Base-by-base conservation (phyloP, 2,888 invertebrate genomes). In the Syrista parreyssii region DNA sequence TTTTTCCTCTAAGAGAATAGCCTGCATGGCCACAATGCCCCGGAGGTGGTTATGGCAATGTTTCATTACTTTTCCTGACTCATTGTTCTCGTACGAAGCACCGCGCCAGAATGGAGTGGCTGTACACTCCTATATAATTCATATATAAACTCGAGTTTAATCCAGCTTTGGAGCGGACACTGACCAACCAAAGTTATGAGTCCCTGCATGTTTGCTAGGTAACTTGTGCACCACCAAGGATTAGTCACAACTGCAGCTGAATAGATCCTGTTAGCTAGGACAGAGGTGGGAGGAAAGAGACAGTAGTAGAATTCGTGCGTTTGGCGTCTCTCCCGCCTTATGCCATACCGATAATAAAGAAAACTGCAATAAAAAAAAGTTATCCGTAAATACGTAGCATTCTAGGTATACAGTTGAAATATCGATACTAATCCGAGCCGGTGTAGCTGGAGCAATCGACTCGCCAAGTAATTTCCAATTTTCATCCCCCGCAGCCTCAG, bases 121-220 rank as follows among this genome's bases (percentile, higher is more conserved):
- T 31, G 74, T 74, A 74, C 74, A 36, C 74, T 30, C 79, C 72
- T 72, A 81, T 82, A 82, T 84, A 84, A 84, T 84, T 84, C 83
- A 84, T 81, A 81, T 82, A 81, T 80, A 82, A 84, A 83, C 82
- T 84, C 79, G 81, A 84, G 83, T 84, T 84, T 84, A 83, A 84
- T 84, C 84, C 84, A 80, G 84, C 83, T 84, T 84, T 82, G 81
- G 78, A 80, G 80, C 81, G 77, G 79, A 78, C 78, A 78, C 77
- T 78, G 78, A 79, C 82, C 80, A 78, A 33, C 76, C 74, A 79
- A 81, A 83, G 81, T 84, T 84, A 82, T 79, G 82, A 79, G 80
- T 82, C 79, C 79, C 76, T 76, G 23, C 77, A 75, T 73, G 76
- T 55, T 68, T 73, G 68, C 76, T 71, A 31, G 71, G 31, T 33